Evolutionary conservation across 2,113 vertebrate species (phyloP), one percentile per base, ranked within the genome.

Genomic region (Hemichromis elongatus): DNA sequence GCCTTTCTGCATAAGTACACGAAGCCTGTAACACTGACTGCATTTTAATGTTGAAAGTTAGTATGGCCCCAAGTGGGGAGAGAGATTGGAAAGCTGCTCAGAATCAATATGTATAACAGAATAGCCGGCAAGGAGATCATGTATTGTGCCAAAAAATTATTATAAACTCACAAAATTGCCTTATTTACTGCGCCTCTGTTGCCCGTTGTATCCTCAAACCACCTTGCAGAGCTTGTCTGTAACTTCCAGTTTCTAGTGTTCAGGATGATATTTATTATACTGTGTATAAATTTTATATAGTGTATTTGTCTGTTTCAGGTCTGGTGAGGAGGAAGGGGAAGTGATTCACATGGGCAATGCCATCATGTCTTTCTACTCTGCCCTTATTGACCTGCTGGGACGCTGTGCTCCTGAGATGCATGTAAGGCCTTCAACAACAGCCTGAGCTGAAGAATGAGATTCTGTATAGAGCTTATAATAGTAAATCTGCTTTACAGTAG

Each of bases 341-440:
- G 89, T 97, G 6, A 97, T 98, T 79, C 98, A 99, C 86, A 98
- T 99, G 97, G 98, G 98, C 92, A 98, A 99, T 85, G 97, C 98
- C 81, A 99, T 99, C 87, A 98, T 99, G 98, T 99, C 98, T 3
- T 99, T 99, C 96, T 99, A 99, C 88, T 98, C 98, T 0, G 98
- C 98, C 77, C 98, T 99, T 2, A 99, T 99, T 79, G 98, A 99
- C 91, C 96, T 99, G 54, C 96, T 99, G 90, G 98, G 98, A 82
- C 98, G 98, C 86, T 99, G 98, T 88, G 98, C 98, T 87, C 98
- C 98, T 79, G 98, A 99, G 96, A 97, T 97, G 97, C 98, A 99
- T 33, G 98, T 99, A 93, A 97, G 98, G 94, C 81, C 42, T 79
- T 33, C 2, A 6, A 12, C 21, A 37, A 26, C 47, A 52, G 70